These are phyloP conservation scores for Onychostruthus taczanowskii DNA, from an alignment of 2,113 vertebrate species.

Conservation along the genomic window DNA sequence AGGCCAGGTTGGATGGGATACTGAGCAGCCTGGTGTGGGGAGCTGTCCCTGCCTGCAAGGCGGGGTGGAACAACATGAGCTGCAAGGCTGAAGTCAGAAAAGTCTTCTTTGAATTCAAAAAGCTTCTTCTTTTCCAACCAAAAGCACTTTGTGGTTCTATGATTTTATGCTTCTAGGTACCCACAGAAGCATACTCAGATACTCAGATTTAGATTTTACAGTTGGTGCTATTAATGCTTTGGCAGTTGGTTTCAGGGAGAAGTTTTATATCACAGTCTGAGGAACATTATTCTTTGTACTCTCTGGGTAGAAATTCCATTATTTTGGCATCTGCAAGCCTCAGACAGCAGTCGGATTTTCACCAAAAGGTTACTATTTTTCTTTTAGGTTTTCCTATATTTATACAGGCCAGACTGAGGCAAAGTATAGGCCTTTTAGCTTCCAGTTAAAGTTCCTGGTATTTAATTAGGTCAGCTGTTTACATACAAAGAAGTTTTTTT, in stretches of 20 bases:
- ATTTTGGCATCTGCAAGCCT: conserved; percentile 41
- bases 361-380: conserved; percentile 1
- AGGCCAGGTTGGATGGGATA: background rate
- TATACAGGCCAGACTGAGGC: conserved; percentile 25
- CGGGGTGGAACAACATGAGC: background rate
- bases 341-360: conserved; percentile 33
- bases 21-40: background rate
- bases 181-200: background rate
- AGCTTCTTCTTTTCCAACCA: background rate
- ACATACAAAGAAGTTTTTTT: conserved; percentile 50
- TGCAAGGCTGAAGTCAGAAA: background rate
- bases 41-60: background rate
- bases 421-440: conserved; percentile 34
- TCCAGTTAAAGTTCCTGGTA: conserved; percentile 55
- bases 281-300: conserved; percentile 8
- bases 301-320: conserved; percentile 28
- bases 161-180: background rate
- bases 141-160: background rate
- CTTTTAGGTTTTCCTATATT: conserved; percentile 31
- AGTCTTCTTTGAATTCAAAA: too few relatives aligned
- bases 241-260: background rate
- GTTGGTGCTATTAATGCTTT: background rate
- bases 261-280: background rate
- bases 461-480: conserved; percentile 49
- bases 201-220: background rate